Evolutionary conservation across 2,113 vertebrate genomes (phyloP), one percentile per base, ranked within the genome.

Genomic region (Caretta caretta): DNA sequence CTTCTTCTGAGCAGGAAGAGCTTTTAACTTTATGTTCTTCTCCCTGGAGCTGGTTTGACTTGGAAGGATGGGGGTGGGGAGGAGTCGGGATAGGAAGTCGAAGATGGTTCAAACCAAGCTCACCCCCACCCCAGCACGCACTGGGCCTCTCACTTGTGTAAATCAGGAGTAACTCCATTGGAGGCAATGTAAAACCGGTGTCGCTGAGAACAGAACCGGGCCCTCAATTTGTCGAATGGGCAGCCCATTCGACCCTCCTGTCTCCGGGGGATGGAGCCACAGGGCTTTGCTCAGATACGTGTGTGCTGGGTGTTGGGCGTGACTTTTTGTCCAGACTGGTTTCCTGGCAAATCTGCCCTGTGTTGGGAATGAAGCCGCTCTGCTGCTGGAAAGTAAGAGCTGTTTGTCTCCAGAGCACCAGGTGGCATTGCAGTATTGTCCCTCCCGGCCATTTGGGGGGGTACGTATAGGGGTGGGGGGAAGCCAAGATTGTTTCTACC

Each of bases 401-500:
- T 59, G 46, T 8, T 0, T 0, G 5, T 17, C 69, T 84, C 54
- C 42, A 56, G 62, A n/a, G 0, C 76, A 11, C 88, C 86, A 80
- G 90, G 13, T 59, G 95, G 80, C 93, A 24, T 53, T 3, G 0
- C 16, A 27, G 4, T 1, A 51, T 0, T 0, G 0, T 59, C 57
- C 62, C 72, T 90, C 69, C 94, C 80, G 56, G 80, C 20, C 20
- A 24, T 20, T 22, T 3, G 3, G 31, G 17, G 16, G 57, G 86
- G 31, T 10, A 57, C 38, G 75, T 0, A 9, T 0, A 3, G 76
- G 16, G 2, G 4, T 0, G 4, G 62, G 62, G 31, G 17, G 62
- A 8, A n/a, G 17, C 7, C 16, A 19, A 19, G 16, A 8, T 35
- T 69, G 62, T 38, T 62, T 31, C 12, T 0, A 0, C 2, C 1